phyloP scores from a whole-genome alignment of 2,113 vertebrate species.

The Prunella fulvescens region DNA sequence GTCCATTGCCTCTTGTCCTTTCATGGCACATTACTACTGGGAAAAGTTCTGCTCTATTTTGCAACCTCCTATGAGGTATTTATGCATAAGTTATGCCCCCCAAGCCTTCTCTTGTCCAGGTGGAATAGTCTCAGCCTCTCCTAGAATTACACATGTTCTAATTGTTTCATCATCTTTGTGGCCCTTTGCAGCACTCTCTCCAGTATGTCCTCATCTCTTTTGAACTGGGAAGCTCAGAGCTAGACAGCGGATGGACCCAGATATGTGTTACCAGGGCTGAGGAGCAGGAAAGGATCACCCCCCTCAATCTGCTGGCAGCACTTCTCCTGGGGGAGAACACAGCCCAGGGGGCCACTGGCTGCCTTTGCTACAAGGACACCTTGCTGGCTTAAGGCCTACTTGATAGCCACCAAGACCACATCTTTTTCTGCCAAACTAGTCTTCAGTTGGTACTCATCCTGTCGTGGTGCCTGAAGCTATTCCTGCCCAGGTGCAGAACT shows the following conservation, averaged over 20 bases:
- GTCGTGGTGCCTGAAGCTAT: rapidly evolving
- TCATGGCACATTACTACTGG: not conserved
- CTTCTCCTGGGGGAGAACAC: not conserved
- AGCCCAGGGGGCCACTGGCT: not conserved
- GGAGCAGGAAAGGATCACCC: not conserved
- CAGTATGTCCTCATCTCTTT: not conserved
- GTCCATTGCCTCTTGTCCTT: not conserved
- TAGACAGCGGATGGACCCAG: not conserved
- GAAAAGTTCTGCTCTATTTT: not conserved
- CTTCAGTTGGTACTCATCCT: not conserved
- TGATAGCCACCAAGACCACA: not conserved
- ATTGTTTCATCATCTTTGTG: not conserved
- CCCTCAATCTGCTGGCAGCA: not conserved
- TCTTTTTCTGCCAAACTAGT: not conserved
- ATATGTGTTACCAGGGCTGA: not conserved
- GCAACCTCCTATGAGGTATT: not conserved
- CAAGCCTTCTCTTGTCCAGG: not conserved
- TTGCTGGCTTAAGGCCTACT: not conserved
- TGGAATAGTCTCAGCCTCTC: not conserved
- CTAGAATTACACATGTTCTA: not conserved
- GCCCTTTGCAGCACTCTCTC: not conserved
- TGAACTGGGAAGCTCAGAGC: not conserved
- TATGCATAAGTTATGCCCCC: not conserved
- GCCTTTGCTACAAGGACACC: not conserved
- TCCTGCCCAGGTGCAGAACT: not conserved